Conservation (phyloP, 2,113 vertebrate species). For the Lepus americanus region DNA sequence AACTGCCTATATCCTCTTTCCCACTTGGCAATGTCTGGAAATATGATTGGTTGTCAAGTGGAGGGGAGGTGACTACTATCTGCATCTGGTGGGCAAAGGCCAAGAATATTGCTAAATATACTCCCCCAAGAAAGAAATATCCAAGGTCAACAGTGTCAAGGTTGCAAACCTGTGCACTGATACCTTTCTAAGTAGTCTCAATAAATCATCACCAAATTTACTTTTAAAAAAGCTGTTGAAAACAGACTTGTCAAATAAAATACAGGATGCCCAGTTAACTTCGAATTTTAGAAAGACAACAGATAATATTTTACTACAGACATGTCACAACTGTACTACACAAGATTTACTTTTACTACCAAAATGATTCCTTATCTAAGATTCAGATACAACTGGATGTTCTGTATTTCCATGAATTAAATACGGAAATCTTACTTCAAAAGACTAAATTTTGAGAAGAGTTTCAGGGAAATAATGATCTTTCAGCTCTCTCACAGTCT, state of each 20-base stretch:
- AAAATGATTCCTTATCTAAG: not conserved
- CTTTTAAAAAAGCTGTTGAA: not conserved
- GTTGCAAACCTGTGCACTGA: not conserved
- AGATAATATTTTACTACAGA: not conserved
- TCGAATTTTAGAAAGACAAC: conserved; percentile 26
- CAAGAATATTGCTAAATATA: not conserved
- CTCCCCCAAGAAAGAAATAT: not conserved
- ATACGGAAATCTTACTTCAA: not conserved
- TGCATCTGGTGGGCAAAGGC: not conserved
- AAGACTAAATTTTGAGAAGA: not conserved
- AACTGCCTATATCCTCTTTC: not conserved
- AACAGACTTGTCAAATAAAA: not conserved
- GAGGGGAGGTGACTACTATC: not conserved
- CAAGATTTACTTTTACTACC: not conserved
- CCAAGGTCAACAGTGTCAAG: not conserved
- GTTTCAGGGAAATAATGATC: not conserved
- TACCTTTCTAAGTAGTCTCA: not conserved
- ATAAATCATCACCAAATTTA: not conserved
- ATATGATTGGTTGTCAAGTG: not conserved
- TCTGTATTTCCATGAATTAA: conserved; percentile 32
- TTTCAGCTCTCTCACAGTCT: not conserved
- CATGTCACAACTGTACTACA: not conserved
- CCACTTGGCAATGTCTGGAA: not conserved
- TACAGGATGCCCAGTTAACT: not conserved
- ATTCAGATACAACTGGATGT: conserved; percentile 12